Evolutionary conservation across 2,113 vertebrate genomes (phyloP).

Genomic region (Fregetta grallaria): DNA sequence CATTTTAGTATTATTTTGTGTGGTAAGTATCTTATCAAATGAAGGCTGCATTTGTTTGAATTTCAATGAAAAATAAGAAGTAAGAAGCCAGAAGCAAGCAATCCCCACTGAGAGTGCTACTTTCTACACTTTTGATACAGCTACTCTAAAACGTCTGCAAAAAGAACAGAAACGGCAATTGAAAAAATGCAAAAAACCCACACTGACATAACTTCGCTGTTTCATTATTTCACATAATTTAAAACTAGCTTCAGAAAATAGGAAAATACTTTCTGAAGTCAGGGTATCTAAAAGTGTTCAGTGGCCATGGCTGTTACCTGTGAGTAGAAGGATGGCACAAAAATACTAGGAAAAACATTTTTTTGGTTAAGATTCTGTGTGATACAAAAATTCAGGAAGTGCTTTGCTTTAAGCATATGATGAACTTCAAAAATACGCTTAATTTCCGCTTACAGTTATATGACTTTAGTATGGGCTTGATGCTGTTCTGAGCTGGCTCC

Average conservation of each 20-base stretch:
- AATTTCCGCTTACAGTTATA: not conserved
- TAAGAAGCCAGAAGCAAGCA: not conserved
- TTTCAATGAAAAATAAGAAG: not conserved
- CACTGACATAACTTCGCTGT: not conserved
- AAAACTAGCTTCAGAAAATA: not conserved
- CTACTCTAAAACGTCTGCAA: not conserved
- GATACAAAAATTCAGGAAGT: not conserved
- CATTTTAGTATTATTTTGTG: constrained; percentile 2
- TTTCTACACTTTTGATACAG: not conserved
- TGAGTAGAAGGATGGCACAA: not conserved
- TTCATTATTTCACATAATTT: not conserved
- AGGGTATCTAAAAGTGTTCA: not conserved
- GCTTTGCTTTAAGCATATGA: not conserved
- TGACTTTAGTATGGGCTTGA: not conserved
- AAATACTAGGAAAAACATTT: fast-evolving
- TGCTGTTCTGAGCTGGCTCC: not conserved
- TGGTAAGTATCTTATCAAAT: not conserved
- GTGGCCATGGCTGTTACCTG: fast-evolving
- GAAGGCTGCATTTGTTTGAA: not conserved
- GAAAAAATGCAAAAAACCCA: not conserved
- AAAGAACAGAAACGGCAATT: not conserved
- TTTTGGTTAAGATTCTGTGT: not conserved
- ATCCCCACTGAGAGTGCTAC: not conserved
- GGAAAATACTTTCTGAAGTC: not conserved
- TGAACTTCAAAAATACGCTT: not conserved